phyloP scores from a whole-genome alignment of 2,113 vertebrate genomes.

The Misgurnus anguillicaudatus region DNA sequence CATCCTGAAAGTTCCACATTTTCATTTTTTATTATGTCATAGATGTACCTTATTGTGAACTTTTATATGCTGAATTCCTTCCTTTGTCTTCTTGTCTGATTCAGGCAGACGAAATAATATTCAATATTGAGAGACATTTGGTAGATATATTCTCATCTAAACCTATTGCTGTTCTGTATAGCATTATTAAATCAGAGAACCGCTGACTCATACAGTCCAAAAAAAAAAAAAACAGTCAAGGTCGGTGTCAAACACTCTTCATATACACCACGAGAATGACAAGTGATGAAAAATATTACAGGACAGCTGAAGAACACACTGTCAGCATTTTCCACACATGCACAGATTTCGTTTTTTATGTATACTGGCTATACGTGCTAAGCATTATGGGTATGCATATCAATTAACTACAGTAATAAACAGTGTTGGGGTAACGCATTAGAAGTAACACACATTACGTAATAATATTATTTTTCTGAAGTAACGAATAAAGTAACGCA shows the following conservation, averaged over 20 bases:
- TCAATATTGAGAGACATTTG: background rate
- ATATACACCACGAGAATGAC: conserved; percentile 3
- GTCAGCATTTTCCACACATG: conserved; percentile 16
- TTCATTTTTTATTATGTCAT: conserved; percentile 63
- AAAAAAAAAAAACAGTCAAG: conserved; percentile 7
- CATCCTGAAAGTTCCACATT: conserved; percentile 57
- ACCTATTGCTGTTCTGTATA: background rate
- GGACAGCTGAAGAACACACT: background rate
- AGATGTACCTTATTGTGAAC: conserved; percentile 22
- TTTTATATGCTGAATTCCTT: background rate
- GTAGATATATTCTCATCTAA: background rate
- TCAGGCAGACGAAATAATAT: background rate
- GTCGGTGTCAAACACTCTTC: conserved; percentile 31
- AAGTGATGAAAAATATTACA: conserved; percentile 12
- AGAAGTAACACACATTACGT: too few species aligned
- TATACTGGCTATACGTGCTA: too few species aligned
- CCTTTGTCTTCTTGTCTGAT: background rate
- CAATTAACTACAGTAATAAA: too few species aligned
- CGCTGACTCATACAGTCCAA: conserved; percentile 16
- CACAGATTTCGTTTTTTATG: background rate
- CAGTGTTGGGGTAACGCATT: too few species aligned
- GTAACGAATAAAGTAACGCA: too few species aligned
- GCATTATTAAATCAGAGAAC: background rate
- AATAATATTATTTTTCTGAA: too few species aligned
- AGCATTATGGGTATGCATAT: too few species aligned